These are phyloP conservation scores for Cotesia typhae DNA, from an alignment of 1,140 invertebrate genomes.

Conservation along the genomic window DNA sequence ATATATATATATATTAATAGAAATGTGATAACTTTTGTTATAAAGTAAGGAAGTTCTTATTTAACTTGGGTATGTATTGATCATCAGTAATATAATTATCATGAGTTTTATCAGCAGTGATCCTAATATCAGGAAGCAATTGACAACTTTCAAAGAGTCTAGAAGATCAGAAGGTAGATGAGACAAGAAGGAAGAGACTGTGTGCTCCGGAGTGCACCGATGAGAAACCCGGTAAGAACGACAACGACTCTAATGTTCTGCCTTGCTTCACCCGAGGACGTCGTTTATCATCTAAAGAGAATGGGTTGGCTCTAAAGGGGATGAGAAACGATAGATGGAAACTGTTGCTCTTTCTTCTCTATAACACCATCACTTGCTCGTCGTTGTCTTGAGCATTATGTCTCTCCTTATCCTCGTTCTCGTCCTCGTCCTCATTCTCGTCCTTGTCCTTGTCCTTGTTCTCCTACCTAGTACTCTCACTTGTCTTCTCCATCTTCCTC, in stretches of 20 bases:
- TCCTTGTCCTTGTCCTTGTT: too few species aligned
- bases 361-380: background rate
- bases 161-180: background rate
- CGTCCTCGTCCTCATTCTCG: too few species aligned
- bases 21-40: background rate
- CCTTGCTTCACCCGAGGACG: conserved; percentile 47
- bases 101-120: conserved; percentile 14
- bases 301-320: conserved; percentile 45
- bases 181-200: conserved; percentile 7
- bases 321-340: conserved; percentile 50
- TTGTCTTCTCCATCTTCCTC: too few species aligned
- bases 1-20: background rate
- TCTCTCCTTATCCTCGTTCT: too few species aligned
- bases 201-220: conserved; percentile 1
- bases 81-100: conserved; percentile 1
- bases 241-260: conserved; percentile 51
- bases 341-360: conserved; percentile 46
- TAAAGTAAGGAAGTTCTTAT: too few species aligned
- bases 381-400: too few species aligned
- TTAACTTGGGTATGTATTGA: too few species aligned
- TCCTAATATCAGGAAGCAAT: background rate
- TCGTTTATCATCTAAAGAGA: conserved; percentile 53
- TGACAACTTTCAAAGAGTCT: background rate
- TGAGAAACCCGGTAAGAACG: conserved; percentile 29
- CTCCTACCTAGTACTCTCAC: too few species aligned